Percentiles rank a stretch among this genome's conserved stretches.
phyloP scores from a whole-genome alignment of 2,888 invertebrate species.

The Caprella mutica region DNA sequence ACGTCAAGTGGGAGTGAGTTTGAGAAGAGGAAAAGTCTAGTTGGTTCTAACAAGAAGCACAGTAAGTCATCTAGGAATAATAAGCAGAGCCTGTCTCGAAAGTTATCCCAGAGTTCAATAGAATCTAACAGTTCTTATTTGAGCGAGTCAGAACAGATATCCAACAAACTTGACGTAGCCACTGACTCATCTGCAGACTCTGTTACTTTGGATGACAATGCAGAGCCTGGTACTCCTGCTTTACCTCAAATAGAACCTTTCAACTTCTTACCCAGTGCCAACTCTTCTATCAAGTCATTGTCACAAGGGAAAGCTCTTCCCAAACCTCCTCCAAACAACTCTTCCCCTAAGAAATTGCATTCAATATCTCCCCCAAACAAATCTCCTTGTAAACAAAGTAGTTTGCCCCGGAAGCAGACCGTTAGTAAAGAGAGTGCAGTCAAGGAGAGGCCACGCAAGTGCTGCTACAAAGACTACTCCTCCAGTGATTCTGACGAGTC shows the following conservation, averaged over 20 bases:
- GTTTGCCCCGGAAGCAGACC: too few relatives aligned
- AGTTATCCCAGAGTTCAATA: slow-evolving; percentile 2
- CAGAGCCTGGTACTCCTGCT: background rate
- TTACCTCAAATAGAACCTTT: background rate
- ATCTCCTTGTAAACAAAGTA: too few relatives aligned
- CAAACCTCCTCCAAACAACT: too few relatives aligned
- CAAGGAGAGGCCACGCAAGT: slow-evolving; percentile 8
- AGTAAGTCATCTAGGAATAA: background rate
- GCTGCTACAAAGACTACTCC: slow-evolving; percentile 20
- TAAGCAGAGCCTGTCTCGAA: background rate
- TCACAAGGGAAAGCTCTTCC: too few relatives aligned
- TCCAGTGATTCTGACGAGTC: slow-evolving; percentile 31
- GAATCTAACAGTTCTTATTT: background rate
- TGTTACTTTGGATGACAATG: slow-evolving; percentile 8
- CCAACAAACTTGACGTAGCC: too few relatives aligned
- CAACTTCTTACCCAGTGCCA: background rate
- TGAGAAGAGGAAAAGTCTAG: background rate
- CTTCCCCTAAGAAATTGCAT: too few relatives aligned
- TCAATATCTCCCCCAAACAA: too few relatives aligned
- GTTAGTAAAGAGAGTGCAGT: slow-evolving; percentile 1
- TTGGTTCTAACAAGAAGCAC: background rate
- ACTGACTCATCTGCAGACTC: background rate
- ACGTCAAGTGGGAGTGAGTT: slow-evolving; percentile 16
- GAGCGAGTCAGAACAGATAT: background rate
- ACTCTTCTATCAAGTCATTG: background rate